Percentiles rank a stretch among this genome's conserved stretches.
Evolutionary conservation across 2,888 invertebrate species (phyloP).

Genomic region (Ypsolopha scabrella): DNA sequence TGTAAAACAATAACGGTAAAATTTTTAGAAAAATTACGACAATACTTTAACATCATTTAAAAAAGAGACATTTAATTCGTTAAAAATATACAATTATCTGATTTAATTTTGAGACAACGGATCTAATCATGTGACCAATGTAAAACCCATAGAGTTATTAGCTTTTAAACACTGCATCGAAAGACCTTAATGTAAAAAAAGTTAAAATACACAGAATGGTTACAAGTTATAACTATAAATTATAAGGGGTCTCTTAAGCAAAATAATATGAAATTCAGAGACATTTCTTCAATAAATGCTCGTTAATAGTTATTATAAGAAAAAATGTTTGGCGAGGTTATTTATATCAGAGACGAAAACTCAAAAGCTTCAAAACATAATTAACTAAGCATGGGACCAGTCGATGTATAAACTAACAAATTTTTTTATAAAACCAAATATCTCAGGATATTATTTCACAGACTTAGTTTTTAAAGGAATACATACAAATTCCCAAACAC

Average conservation of each 20-base stretch:
- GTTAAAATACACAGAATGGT: background rate
- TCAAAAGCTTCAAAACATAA: background rate
- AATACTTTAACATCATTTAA: background rate
- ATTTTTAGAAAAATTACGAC: too few species aligned
- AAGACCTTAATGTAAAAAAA: background rate
- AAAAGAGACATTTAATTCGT: background rate
- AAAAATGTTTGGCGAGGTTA: background rate
- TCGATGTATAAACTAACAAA: background rate
- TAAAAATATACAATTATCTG: too few species aligned
- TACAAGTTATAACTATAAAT: too few species aligned
- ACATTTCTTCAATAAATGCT: background rate
- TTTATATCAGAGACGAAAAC: background rate
- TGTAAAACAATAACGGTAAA: background rate
- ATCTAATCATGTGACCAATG: background rate
- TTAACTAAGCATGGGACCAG: constrained; percentile 2
- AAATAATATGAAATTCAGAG: background rate
- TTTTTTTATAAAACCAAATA: too few species aligned
- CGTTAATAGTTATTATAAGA: background rate
- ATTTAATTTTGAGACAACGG: background rate
- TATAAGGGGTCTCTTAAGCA: background rate
- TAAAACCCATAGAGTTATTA: background rate
- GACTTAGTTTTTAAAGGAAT: too few species aligned
- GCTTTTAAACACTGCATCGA: background rate
- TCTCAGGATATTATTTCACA: too few species aligned
- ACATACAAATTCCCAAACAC: too few species aligned